phyloP scores from a whole-genome alignment of 2,113 vertebrate genomes.

The Columba livia region DNA sequence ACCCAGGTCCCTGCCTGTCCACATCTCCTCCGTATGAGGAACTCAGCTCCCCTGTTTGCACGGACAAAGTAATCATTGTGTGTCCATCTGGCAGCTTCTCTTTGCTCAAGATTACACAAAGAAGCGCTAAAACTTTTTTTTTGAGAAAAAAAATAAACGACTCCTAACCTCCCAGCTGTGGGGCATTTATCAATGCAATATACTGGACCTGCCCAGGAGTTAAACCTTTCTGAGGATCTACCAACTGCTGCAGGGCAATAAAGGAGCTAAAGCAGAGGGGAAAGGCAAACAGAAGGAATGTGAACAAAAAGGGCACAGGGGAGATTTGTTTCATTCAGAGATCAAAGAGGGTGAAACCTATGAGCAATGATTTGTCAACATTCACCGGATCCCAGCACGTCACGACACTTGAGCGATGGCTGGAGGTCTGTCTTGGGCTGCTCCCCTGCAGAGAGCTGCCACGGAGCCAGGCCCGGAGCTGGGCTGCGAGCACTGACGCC shows the following conservation, averaged over 20 bases:
- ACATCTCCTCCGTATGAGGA: neutral
- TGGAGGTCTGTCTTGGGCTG: neutral
- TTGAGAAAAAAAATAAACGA: neutral
- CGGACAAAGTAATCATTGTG: neutral
- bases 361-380: neutral
- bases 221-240: neutral
- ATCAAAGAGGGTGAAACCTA: neutral
- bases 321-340: neutral
- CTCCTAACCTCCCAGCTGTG: neutral
- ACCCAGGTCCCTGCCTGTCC: neutral
- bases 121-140: neutral
- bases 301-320: neutral
- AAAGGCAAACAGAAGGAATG: neutral
- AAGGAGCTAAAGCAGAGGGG: neutral
- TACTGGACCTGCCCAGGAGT: neutral
- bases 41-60: neutral
- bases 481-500: neutral
- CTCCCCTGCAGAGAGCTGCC: neutral
- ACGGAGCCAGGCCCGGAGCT: neutral
- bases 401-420: fast-evolving
- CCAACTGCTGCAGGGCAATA: neutral
- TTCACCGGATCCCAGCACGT: neutral
- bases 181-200: neutral
- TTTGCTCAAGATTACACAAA: neutral
- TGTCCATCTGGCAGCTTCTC: neutral